Evolutionary conservation across 2,797 vertebrate genomes (phyloP).

Genomic region (Falco concolor): DNA sequence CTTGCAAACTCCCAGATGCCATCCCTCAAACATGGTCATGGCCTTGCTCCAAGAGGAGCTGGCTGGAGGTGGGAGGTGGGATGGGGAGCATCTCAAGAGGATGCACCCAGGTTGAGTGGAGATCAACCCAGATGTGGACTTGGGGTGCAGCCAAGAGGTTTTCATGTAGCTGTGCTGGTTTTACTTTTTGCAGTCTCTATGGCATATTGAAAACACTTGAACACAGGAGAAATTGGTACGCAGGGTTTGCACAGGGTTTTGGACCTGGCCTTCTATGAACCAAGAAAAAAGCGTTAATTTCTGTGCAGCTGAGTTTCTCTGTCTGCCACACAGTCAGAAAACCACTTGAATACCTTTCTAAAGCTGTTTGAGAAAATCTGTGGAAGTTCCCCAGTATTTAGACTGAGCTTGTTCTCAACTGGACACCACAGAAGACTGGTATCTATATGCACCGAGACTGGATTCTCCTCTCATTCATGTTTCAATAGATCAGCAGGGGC

Average conservation of each 20-base stretch:
- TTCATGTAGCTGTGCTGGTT: not conserved
- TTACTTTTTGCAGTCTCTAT: not conserved
- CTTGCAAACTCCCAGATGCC: not conserved
- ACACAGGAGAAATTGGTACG: rapidly evolving
- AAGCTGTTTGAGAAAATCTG: not conserved
- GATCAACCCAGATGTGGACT: rapidly evolving
- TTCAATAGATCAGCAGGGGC: not conserved
- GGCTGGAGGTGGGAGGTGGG: rapidly evolving
- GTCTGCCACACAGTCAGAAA: not conserved
- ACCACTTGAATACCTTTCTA: not conserved
- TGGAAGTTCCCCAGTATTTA: not conserved
- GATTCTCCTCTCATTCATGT: not conserved
- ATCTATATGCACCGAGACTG: not conserved
- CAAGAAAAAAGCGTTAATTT: not conserved
- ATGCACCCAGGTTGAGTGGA: rapidly evolving
- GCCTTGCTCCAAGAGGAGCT: not conserved
- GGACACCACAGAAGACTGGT: not conserved
- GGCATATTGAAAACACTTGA: not conserved
- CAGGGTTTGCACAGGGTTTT: not conserved
- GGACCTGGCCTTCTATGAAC: not conserved
- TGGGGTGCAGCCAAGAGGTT: not conserved
- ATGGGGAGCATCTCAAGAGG: not conserved
- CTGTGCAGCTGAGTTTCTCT: not conserved
- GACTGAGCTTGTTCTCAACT: not conserved
- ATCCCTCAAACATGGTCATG: rapidly evolving